Evolutionary conservation across 2,113 vertebrate genomes (phyloP).

Genomic region (Muntiacus reevesi): DNA sequence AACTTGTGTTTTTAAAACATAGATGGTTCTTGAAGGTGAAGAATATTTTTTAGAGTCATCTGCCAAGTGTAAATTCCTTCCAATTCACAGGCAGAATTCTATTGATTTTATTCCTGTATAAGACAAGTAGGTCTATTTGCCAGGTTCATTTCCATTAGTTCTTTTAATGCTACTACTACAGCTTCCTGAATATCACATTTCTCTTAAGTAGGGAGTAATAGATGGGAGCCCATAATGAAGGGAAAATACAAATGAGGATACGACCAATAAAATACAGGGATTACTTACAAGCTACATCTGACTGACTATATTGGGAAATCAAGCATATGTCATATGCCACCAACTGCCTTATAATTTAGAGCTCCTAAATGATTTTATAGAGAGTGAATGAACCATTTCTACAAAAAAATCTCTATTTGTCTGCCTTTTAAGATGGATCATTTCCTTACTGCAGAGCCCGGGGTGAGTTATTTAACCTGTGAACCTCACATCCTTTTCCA

Average conservation of each 20-base stretch:
- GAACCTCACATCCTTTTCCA: neutral
- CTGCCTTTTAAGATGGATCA: neutral
- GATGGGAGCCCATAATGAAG: neutral
- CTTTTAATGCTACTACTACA: neutral
- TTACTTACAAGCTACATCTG: neutral
- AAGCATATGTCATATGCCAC: neutral
- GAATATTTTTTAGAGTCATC: neutral
- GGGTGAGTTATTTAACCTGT: neutral
- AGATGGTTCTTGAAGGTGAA: neutral
- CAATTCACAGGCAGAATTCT: neutral
- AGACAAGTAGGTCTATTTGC: neutral
- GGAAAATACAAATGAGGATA: neutral
- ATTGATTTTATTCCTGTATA: neutral
- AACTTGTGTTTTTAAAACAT: neutral
- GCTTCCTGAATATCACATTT: neutral
- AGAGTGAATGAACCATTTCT: neutral
- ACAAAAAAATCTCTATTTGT: neutral
- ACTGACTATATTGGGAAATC: neutral
- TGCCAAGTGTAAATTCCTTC: neutral
- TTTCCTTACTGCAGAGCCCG: neutral
- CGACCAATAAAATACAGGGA: neutral
- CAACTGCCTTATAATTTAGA: neutral
- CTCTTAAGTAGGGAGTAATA: neutral
- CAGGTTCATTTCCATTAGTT: neutral
- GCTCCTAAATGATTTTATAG: neutral